Conservation (phyloP, 2,888 invertebrate genomes). For the Diarsia mendica region DNA sequence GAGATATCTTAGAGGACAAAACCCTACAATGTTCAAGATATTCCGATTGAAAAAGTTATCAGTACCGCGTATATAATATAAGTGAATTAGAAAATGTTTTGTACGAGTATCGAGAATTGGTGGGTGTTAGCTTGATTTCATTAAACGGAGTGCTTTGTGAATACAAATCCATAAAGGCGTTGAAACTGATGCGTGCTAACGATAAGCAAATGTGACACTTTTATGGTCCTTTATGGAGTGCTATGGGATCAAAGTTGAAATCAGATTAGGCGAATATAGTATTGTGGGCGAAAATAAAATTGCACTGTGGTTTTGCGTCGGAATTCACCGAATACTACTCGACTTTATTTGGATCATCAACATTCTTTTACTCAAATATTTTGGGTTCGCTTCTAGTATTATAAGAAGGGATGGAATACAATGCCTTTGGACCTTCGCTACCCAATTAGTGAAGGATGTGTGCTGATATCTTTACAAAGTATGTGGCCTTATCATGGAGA, state of each 20-base stretch:
- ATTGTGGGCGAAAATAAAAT: constrained; percentile 26
- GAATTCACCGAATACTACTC: neutral
- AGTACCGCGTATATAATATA: constrained; percentile 42
- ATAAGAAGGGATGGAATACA: constrained; percentile 17
- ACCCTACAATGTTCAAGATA: constrained; percentile 52
- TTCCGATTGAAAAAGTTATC: constrained; percentile 59
- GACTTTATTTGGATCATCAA: constrained; percentile 26
- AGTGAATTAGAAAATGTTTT: constrained; percentile 60
- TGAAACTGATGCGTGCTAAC: constrained; percentile 45
- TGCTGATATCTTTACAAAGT: constrained; percentile 28
- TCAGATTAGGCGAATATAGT: constrained; percentile 14
- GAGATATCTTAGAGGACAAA: constrained; percentile 58
- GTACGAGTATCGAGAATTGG: constrained; percentile 35
- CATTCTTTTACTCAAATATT: constrained; percentile 34
- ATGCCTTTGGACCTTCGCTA: constrained; percentile 15
- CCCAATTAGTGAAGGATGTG: constrained; percentile 38
- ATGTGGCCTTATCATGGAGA: constrained; percentile 4
- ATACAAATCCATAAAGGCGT: constrained; percentile 53
- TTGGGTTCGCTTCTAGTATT: constrained; percentile 27
- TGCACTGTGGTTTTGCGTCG: constrained; percentile 11
- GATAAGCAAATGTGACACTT: constrained; percentile 58
- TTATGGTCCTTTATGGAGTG: constrained; percentile 48
- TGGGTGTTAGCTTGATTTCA: constrained; percentile 47
- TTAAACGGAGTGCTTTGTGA: constrained; percentile 55
- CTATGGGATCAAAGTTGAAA: constrained; percentile 37